These are phyloP conservation scores for Hippocampus mohnikei DNA, from an alignment of 2,113 vertebrate genomes.

Conservation along the genomic window DNA sequence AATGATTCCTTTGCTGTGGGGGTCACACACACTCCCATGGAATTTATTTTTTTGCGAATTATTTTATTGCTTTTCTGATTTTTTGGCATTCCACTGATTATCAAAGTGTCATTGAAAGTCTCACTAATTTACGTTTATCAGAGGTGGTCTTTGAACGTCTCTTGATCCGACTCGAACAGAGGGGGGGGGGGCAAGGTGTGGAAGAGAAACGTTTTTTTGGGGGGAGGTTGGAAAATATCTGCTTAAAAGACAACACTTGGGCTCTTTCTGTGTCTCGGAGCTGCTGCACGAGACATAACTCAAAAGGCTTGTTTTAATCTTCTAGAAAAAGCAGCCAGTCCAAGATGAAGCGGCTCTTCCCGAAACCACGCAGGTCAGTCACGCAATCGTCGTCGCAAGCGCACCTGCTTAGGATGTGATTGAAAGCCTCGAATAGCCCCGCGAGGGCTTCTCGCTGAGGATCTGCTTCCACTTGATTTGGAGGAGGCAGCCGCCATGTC, in stretches of 20 bases:
- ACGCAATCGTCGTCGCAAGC: constrained; percentile 19
- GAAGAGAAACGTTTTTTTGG: too few relatives aligned
- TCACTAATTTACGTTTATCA: too few relatives aligned
- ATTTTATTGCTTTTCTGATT: not conserved
- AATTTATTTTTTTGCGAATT: not conserved
- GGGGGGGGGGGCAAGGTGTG: too few relatives aligned
- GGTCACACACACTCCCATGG: too few relatives aligned
- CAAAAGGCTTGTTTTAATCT: constrained; percentile 57
- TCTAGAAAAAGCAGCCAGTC: constrained; percentile 85
- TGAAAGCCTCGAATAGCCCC: constrained; percentile 16
- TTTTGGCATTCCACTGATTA: too few relatives aligned
- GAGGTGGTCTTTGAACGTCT: too few relatives aligned
- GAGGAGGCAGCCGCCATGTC: constrained; percentile 23
- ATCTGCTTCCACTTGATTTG: constrained; percentile 31
- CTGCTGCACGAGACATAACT: not conserved
- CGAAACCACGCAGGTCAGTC: constrained; percentile 88
- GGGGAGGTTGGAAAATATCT: too few relatives aligned
- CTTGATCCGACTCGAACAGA: too few relatives aligned
- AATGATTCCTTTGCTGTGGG: too few relatives aligned
- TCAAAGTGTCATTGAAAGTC: too few relatives aligned
- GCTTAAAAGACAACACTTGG: too few relatives aligned
- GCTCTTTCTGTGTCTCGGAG: too few relatives aligned
- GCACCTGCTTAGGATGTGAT: not conserved
- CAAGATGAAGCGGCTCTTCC: constrained; percentile 81
- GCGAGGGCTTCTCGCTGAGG: constrained; percentile 38